A percentile compares a stretch with the other conserved stretches of the same genome.
Conservation (phyloP, 2,888 invertebrate genomes). For the Drosophila diplacantha region DNA sequence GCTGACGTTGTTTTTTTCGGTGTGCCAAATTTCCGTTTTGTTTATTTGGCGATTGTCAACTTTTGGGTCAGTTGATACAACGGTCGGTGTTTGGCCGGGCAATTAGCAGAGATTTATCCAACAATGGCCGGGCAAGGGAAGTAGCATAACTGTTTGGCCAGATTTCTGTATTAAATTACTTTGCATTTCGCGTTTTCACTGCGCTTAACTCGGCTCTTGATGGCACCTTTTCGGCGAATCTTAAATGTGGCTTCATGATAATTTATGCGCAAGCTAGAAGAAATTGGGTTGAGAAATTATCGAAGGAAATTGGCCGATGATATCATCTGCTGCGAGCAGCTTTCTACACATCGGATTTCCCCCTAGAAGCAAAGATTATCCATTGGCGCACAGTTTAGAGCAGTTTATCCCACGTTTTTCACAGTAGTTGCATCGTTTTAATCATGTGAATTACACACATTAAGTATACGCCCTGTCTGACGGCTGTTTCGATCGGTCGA, state of each 20-base stretch:
- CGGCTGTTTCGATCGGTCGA: constrained; percentile 20
- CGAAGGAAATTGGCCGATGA: constrained; percentile 53
- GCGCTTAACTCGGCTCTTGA: constrained; percentile 6
- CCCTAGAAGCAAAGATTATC: constrained; percentile 17
- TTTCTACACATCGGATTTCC: constrained; percentile 37
- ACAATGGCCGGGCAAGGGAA: constrained; percentile 47
- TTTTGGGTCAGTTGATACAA: constrained; percentile 59
- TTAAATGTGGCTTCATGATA: constrained; percentile 36
- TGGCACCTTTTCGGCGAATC: constrained; percentile 34
- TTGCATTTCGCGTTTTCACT: constrained; percentile 26
- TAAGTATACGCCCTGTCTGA: constrained; percentile 37
- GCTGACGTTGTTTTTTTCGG: constrained; percentile 32
- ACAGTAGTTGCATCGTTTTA: constrained; percentile 19
- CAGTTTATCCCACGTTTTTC: constrained; percentile 35
- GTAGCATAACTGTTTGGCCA: constrained; percentile 52
- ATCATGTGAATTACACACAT: constrained; percentile 45
- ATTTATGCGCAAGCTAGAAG: constrained; percentile 45
- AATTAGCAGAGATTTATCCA: constrained; percentile 61
- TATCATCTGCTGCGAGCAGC: constrained; percentile 29
- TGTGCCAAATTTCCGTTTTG: constrained; percentile 63
- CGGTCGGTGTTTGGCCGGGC: constrained; percentile 53
- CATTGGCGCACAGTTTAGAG: constrained; percentile 19
- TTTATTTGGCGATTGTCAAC: constrained; percentile 55
- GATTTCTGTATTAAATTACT: constrained; percentile 38
- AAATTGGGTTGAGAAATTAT: constrained; percentile 50